Conservation (phyloP, 2,797 vertebrate genomes). For the Acridotheres tristis region DNA sequence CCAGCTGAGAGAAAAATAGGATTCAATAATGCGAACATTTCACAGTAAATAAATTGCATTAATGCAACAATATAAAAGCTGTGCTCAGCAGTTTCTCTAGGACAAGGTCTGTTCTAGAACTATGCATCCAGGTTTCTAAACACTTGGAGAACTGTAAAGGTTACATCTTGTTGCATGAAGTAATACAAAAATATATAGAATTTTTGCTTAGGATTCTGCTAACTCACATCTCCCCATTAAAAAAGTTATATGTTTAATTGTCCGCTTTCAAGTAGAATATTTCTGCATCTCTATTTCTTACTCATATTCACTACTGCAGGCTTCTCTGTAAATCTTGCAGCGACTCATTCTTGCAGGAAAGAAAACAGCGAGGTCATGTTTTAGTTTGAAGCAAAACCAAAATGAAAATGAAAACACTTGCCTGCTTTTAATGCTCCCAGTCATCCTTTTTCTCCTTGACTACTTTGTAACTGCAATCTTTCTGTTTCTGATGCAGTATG, state of each 20-base stretch:
- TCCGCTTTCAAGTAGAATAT: not conserved
- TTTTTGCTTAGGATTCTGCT: not conserved
- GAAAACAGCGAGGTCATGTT: not conserved
- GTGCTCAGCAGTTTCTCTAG: conserved; percentile 40
- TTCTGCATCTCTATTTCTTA: not conserved
- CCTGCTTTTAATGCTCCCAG: conserved; percentile 15
- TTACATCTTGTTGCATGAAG: not conserved
- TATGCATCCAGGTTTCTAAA: not conserved
- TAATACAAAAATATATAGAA: not conserved
- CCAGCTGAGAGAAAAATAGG: conserved; percentile 37
- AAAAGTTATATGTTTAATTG: not conserved
- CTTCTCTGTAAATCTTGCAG: not conserved
- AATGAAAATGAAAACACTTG: conserved; percentile 34
- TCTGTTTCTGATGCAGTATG: not conserved
- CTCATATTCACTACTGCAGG: not conserved
- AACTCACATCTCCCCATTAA: not conserved
- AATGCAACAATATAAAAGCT: conserved; percentile 51
- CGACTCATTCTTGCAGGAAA: not conserved
- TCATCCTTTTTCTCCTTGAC: conserved; percentile 46
- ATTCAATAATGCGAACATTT: conserved; percentile 54
- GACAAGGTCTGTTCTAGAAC: conserved; percentile 21
- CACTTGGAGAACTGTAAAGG: not conserved
- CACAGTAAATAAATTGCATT: conserved; percentile 66
- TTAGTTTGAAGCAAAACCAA: conserved; percentile 38
- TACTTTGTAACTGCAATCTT: not conserved